Base-by-base conservation (phyloP, 1,140 invertebrate species). In the Trigoniulus corallinus region DNA sequence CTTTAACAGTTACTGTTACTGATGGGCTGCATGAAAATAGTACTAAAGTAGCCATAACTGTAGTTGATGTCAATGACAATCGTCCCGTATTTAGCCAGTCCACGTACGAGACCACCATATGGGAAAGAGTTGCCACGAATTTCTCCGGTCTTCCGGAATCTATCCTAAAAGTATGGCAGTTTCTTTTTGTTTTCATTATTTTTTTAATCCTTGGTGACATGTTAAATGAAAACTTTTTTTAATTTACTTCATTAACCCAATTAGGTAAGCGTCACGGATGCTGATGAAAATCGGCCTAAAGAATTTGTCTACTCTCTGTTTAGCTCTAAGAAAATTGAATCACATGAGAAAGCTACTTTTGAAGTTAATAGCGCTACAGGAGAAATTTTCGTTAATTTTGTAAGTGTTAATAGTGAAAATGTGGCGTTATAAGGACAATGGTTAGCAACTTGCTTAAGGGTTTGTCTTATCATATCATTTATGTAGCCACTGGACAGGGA, bases 401-500 rank as follows among this genome's bases (percentile, higher is more conserved):
- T 46, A 51, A 48, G 7, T 48, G 4, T 34, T 15, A n/a, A 15
- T 34, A 7, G 29, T 34, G 15, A 7, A 15, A 34, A 34, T 34
- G 15, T 7, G 15, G 29, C 15, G 7, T 34, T 34, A 34, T 15
- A 34, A 15, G 7, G 15, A 15, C 15, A 34, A 34, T 34, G 29
- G 7, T 34, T 7, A 34, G 15, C n/a, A n/a, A n/a, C n/a, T n/a
- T n/a, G n/a, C n/a, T n/a, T n/a, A n/a, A n/a, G n/a, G n/a, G n/a
- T 39, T 13, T 39, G 12, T 39, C 18, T 13, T 39, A 39, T 13
- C 37, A 13, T 39, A 20, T 18, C 4, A 4, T 44, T 44, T 44
- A 58, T 67, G 21, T 53, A 72, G 61, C 76, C 81, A 1, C 64
- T 96, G 15, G 88, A 97, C 65, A 71, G 89, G 39, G 91, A 96